These are phyloP conservation scores for Melipona quadrifasciata DNA, from an alignment of 1,140 invertebrate species.

Conservation along the genomic window DNA sequence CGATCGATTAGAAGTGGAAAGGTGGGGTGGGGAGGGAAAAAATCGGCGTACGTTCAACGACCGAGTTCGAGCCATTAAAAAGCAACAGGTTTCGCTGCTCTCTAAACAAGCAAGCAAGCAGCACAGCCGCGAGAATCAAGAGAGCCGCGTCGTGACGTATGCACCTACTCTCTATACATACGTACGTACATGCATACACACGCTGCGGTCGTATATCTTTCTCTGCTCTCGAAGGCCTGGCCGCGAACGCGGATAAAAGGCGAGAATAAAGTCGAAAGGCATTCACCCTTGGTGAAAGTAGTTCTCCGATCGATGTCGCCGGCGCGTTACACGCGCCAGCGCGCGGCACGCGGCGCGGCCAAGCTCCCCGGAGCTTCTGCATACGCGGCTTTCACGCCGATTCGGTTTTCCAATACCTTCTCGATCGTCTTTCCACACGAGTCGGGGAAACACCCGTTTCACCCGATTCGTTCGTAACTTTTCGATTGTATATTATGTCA, in stretches of 20 bases:
- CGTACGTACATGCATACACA: no score
- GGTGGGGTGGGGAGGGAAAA: not conserved
- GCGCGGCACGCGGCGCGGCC: constrained; percentile 6
- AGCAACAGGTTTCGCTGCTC: constrained; percentile 64
- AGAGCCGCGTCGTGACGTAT: constrained; percentile 53
- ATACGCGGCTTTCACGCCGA: constrained; percentile 15
- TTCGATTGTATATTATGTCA: no score
- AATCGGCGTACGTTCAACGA: constrained; percentile 56
- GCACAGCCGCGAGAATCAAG: constrained; percentile 41
- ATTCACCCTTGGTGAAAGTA: constrained; percentile 75
- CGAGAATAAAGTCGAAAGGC: constrained; percentile 70
- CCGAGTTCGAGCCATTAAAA: constrained; percentile 59
- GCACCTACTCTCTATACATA: constrained; percentile 38
- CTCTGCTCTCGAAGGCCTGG: constrained; percentile 44
- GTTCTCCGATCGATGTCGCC: constrained; percentile 67
- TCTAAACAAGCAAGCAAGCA: constrained; percentile 34
- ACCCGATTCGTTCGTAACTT: not conserved
- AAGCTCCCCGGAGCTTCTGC: constrained; percentile 22
- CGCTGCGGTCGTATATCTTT: constrained; percentile 23
- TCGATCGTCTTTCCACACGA: no score
- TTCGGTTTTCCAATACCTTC: not conserved
- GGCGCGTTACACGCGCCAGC: constrained; percentile 40
- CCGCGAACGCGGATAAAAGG: constrained; percentile 64
- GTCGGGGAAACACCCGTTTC: not conserved
- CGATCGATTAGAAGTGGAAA: not conserved